Percentiles rank a stretch among this genome's conserved stretches.
These are phyloP conservation scores for Hycleus cichorii DNA, from an alignment of 1,140 invertebrate species.

Conservation along the genomic window DNA sequence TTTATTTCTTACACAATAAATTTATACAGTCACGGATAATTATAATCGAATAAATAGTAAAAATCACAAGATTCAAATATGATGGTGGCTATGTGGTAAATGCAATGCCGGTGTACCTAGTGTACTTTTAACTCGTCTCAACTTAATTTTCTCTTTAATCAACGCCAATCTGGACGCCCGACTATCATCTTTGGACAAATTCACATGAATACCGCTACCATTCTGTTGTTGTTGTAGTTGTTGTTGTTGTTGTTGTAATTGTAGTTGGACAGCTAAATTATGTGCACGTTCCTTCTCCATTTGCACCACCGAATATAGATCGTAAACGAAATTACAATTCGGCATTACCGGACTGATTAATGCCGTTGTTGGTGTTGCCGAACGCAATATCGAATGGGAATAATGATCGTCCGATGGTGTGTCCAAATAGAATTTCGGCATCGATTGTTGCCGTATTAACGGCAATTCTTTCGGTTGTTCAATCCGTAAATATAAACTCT, in stretches of 20 bases:
- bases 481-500: constrained; percentile 29
- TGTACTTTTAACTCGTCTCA: constrained; percentile 29
- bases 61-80: neutral
- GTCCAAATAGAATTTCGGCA: constrained; percentile 35
- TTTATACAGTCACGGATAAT: too few species aligned
- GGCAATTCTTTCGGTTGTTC: constrained; percentile 25
- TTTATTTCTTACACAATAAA: too few species aligned
- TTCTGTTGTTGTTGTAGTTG: neutral
- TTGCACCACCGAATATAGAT: constrained; percentile 33
- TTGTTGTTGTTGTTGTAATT: constrained; percentile 3
- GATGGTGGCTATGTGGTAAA: constrained; percentile 9
- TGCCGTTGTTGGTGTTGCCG: constrained; percentile 6
- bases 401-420: constrained; percentile 27
- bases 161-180: constrained; percentile 20
- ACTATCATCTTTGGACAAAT: constrained; percentile 17
- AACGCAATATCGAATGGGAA: constrained; percentile 15
- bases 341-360: constrained; percentile 26
- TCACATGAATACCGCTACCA: constrained; percentile 1
- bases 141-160: constrained; percentile 27
- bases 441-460: constrained; percentile 31
- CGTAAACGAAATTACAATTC: constrained; percentile 21
- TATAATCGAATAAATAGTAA: too few species aligned
- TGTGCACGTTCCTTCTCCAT: constrained; percentile 20
- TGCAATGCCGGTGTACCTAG: constrained; percentile 19
- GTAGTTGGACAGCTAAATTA: neutral